Evolutionary conservation across 2,113 vertebrate species (phyloP), one percentile per base, ranked within the genome.

Genomic region (Microcebus griseorufus): DNA sequence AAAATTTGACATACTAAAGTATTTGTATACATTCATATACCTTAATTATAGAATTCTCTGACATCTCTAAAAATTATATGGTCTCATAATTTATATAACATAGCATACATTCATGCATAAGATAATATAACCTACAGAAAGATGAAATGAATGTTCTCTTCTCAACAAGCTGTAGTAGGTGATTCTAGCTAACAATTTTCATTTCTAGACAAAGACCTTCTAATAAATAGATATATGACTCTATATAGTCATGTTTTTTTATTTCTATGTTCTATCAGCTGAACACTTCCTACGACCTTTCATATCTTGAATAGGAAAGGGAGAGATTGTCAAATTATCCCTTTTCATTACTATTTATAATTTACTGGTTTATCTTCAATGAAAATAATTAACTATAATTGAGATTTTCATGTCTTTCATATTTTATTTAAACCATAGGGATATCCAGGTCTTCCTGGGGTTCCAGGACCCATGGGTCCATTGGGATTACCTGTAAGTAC

Each of bases 401-500:
- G 45, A 6, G 22, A 4, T 69, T 92, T 93, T 25, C 76, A 32
- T 96, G 18, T 55, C 73, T 97, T 92, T 92, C 18, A 62, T 97
- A 0, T 94, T 90, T 67, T 98, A 18, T 97, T 98, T 98, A 94
- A 95, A 58, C 97, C 95, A 73, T 96, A 99, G 99, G 99, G 99
- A 23, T 99, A 99, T 97, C 97, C 99, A 95, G 99, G 99, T 94
- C 96, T 99, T 96, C 98, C 99, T 94, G 99, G 99, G 65, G 51
- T 98, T 98, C 98, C 99, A 88, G 99, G 99, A 55, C 98, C 99
- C 84, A n/a, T 99, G 2, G 99, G 99, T 6, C 98, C 99, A 76
- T 98, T 99, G 96, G 99, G 99, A 92, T 97, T 99, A 94, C 98
- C 98, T 94, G 99, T 99, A 99, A 99, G 99, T 99, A 95, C 9